Conservation (phyloP, 1,140 invertebrate genomes). For the Proctacanthus coquilletti region DNA sequence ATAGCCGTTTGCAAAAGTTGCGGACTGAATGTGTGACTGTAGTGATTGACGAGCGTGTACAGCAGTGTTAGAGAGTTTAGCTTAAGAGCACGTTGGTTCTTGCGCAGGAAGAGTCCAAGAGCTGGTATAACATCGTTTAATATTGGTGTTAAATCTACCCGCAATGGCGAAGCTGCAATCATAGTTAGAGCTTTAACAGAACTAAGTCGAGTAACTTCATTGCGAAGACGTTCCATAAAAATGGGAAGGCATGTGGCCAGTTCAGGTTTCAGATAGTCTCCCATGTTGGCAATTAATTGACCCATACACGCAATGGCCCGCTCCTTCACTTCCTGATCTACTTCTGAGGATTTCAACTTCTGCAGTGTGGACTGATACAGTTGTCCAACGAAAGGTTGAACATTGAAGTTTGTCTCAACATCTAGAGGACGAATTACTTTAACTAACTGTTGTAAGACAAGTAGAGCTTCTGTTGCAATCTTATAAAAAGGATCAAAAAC, state of each 20-base stretch:
- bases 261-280: slow-evolving; percentile 60
- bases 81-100: slow-evolving; percentile 93
- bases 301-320: slow-evolving; percentile 94
- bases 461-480: slow-evolving; percentile 86
- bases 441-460: slow-evolving; percentile 86
- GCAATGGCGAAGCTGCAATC: slow-evolving; percentile 78
- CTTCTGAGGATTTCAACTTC: slow-evolving; percentile 83
- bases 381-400: slow-evolving; percentile 57
- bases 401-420: slow-evolving; percentile 47
- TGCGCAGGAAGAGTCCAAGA: slow-evolving; percentile 84
- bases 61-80: slow-evolving; percentile 78
- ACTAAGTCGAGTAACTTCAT: slow-evolving; percentile 92
- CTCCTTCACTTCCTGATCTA: slow-evolving; percentile 98
- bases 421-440: slow-evolving; percentile 84
- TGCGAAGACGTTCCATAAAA: slow-evolving; percentile 83
- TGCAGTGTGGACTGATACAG: slow-evolving; percentile 76
- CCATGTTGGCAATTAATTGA: slow-evolving; percentile 83
- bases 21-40: slow-evolving; percentile 51
- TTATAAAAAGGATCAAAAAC: slow-evolving; percentile 96
- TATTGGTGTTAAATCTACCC: slow-evolving; percentile 74
- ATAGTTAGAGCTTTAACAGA: slow-evolving; percentile 92
- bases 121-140: slow-evolving; percentile 80
- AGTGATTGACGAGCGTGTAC: slow-evolving; percentile 79
- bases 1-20: slow-evolving; percentile 61
- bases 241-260: slow-evolving; percentile 77